These are phyloP conservation scores for Dryobota labecula DNA, from an alignment of 2,888 invertebrate genomes.

Conservation along the genomic window DNA sequence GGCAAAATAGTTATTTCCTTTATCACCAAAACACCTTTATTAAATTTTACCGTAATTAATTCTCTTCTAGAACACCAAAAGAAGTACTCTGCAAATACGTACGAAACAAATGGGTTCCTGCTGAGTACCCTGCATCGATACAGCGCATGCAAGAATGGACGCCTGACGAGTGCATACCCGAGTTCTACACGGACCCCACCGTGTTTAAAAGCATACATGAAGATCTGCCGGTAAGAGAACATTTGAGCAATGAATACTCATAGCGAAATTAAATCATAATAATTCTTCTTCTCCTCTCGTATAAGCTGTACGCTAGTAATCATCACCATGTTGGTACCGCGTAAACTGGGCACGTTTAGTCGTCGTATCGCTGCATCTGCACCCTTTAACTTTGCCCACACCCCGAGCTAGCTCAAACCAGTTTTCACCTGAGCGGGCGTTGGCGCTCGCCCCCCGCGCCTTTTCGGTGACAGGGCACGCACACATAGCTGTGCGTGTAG, in stretches of 20 bases:
- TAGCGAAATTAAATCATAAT: neutral
- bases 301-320: neutral
- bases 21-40: neutral
- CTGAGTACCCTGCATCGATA: slow-evolving; percentile 97
- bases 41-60: no score
- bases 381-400: no score
- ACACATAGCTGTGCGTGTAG: no score
- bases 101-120: slow-evolving; percentile 97
- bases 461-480: no score
- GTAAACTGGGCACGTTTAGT: no score
- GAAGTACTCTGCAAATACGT: slow-evolving; percentile 97
- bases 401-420: no score
- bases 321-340: neutral
- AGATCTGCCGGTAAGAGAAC: slow-evolving; percentile 93
- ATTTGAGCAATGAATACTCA: neutral
- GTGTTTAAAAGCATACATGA: slow-evolving; percentile 98
- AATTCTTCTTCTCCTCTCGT: neutral
- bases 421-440: no score
- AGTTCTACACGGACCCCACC: slow-evolving; percentile 98
- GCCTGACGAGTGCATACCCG: slow-evolving; percentile 99
- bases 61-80: slow-evolving; percentile 92
- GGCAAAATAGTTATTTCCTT: neutral
- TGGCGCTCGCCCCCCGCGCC: no score
- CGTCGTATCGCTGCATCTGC: no score
- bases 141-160: slow-evolving; percentile 99